These are phyloP conservation scores for Ennomos fuscantarius DNA, from an alignment of 2,888 invertebrate species.

Conservation along the genomic window DNA sequence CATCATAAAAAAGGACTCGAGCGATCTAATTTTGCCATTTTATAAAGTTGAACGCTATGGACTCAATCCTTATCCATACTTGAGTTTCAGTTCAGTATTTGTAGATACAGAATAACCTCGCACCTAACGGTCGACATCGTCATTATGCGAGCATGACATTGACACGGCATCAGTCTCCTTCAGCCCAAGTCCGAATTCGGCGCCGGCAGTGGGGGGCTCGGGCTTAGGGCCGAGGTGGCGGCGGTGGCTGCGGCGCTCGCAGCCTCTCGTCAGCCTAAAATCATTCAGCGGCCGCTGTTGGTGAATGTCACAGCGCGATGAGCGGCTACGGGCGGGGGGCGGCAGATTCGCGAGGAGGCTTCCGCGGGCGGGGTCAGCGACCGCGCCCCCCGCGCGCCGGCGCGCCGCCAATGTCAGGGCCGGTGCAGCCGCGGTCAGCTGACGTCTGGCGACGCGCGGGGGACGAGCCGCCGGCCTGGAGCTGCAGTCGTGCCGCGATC, in stretches of 20 bases:
- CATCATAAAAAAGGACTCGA: too few relatives aligned
- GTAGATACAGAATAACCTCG: neutral
- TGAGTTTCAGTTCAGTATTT: neutral
- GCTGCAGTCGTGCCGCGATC: conserved; percentile 78
- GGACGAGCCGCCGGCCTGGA: conserved; percentile 65
- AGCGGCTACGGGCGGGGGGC: conserved; percentile 45
- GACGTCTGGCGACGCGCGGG: conserved; percentile 84
- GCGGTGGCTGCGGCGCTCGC: conserved; percentile 9
- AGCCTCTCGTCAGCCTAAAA: conserved; percentile 47
- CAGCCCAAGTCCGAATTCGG: conserved; percentile 26
- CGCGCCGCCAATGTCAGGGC: conserved; percentile 84
- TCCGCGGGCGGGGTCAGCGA: conserved; percentile 82
- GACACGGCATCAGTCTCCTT: conserved; percentile 35
- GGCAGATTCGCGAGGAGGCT: conserved; percentile 77
- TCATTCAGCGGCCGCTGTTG: conserved; percentile 64
- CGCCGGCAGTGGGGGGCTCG: conserved; percentile 14
- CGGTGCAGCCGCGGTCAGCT: conserved; percentile 84
- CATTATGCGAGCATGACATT: conserved; percentile 34
- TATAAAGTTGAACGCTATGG: too few relatives aligned
- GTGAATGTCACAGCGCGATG: conserved; percentile 62
- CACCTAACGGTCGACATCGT: conserved; percentile 6
- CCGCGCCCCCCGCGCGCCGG: conserved; percentile 73
- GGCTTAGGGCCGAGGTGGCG: conserved; percentile 21
- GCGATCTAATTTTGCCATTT: too few relatives aligned
- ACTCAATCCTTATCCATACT: too few relatives aligned